Base-by-base conservation (phyloP, 1,140 invertebrate species). In the Musca domestica region DNA sequence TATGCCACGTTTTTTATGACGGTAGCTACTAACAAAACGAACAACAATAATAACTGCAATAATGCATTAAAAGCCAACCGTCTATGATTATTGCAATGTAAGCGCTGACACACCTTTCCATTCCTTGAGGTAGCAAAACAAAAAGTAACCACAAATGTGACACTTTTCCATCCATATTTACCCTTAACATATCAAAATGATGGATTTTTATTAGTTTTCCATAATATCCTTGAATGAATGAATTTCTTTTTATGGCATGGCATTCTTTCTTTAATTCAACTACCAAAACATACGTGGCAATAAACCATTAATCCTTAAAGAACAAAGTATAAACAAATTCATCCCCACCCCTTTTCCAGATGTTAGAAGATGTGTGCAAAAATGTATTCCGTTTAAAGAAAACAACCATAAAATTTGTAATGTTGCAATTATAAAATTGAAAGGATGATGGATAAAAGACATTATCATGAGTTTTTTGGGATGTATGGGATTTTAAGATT, bases 171-270 rank as follows among this genome's bases (percentile, higher is more conserved):
- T 58, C 23, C 30, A 25, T 41, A 20, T 27, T 61, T 41, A 41
- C 27, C 30, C 56, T 61, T 61, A 41, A 41, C 34, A 41, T 61
- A 61, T 61, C 27, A 19, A 30, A 61, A 61, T 61, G 56, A 61
- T 61, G 34, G 56, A 61, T 61, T 61, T 49, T 61, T 61, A 61
- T 41, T 61, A 61, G 27, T 41, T 61, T 61, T 41, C 19, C 56
- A 61, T 61, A 41, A 41, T 41, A 41, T 41, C 34, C 34, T 41
- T 41, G 34, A 41, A 41, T 41, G 34, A 41, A 41, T n/a, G n/a
- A n/a, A n/a, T n/a, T n/a, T n/a, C n/a, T 61, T 61, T 58, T 61
- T 61, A 61, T 61, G 56, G 41, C 41, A 41, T 34, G 19, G 10
- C 3, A 10, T 41, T 41, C 12, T 41, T 41, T 41, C 12, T 41